Base-by-base conservation (phyloP, 2,797 vertebrate genomes). In the Karalla daura region DNA sequence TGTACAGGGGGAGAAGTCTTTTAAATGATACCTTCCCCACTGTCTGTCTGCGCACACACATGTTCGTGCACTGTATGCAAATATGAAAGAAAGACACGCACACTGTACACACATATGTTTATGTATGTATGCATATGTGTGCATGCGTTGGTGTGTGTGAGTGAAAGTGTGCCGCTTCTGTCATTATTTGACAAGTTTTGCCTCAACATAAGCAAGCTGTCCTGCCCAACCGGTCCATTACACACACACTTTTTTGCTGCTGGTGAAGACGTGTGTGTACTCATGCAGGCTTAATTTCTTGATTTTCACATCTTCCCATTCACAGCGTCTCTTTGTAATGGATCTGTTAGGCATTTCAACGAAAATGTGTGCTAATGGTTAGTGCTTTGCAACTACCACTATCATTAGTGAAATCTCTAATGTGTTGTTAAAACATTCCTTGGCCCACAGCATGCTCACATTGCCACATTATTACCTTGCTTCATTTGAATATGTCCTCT, bases 191-290 rank as follows among this genome's bases (percentile, higher is more conserved):
- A 77, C 66, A 56, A 55, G 62, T 83, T 79, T 76, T 59, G 62
- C 32, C 80, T 72, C 47, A 89, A 84, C 82, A 91, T 87, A 85
- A 86, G 85, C 92, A 92, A 91, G 88, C 89, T 91, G 89, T 91
- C 81, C 78, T 76, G 75, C 83, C 88, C 86, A 88, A 91, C 84
- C 87, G 89, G 82, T 87, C 84, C 84, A 91, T 91, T 93, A 89
- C 63, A 74, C 76, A 52, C 49, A 36, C 50, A 23, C 18, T 28
- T 41, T 41, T 56, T 32, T 14, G 32, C 77, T 78, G 78, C 70
- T 73, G 49, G 63, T 66, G 66, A 61, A 72, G 76, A 77, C 81
- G 56, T 76, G 69, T 75, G 78, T 74, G 65, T 68, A 66, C 44
- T 79, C 81, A 82, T 80, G 80, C 78, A 81, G 65, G 51, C 56